These are phyloP conservation scores for Pterobdella sp. DNA, from an alignment of 2,888 invertebrate species.

Conservation along the genomic window DNA sequence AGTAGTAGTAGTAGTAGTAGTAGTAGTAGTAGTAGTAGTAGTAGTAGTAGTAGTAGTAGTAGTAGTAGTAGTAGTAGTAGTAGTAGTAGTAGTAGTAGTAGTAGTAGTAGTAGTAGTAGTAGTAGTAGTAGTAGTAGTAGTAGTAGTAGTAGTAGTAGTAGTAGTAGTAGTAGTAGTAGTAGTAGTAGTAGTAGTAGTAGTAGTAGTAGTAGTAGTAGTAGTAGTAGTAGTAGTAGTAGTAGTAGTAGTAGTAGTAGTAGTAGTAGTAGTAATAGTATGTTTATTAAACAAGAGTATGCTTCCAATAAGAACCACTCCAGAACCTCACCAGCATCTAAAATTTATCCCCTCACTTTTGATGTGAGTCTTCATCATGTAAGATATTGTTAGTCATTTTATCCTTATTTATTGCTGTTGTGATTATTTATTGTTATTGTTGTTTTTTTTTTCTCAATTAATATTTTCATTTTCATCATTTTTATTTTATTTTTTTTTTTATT, in stretches of 20 bases:
- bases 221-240: constrained; percentile 12
- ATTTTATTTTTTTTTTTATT: not conserved
- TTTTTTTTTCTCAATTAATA: not conserved
- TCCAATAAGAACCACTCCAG: too few relatives aligned
- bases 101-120: constrained; percentile 2
- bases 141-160: constrained; percentile 22
- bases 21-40: constrained; percentile 18
- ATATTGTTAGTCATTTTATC: not conserved
- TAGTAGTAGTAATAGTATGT: constrained; percentile 11
- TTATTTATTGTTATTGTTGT: constrained; percentile 6
- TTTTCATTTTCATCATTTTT: not conserved
- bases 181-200: constrained; percentile 26
- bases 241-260: not conserved
- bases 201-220: constrained; percentile 29
- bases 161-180: constrained; percentile 21
- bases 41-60: constrained; percentile 3
- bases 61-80: not conserved
- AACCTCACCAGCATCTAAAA: too few relatives aligned
- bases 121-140: constrained; percentile 16
- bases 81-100: not conserved
- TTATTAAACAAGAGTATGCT: not conserved
- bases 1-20: constrained; percentile 19
- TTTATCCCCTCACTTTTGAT: not conserved
- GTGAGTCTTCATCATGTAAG: not conserved
- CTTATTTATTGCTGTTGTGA: not conserved